Percentiles rank a stretch among this genome's conserved stretches.
These are phyloP conservation scores for Sceliomorpha sp. DNA, from an alignment of 2,888 invertebrate genomes.

Conservation along the genomic window DNA sequence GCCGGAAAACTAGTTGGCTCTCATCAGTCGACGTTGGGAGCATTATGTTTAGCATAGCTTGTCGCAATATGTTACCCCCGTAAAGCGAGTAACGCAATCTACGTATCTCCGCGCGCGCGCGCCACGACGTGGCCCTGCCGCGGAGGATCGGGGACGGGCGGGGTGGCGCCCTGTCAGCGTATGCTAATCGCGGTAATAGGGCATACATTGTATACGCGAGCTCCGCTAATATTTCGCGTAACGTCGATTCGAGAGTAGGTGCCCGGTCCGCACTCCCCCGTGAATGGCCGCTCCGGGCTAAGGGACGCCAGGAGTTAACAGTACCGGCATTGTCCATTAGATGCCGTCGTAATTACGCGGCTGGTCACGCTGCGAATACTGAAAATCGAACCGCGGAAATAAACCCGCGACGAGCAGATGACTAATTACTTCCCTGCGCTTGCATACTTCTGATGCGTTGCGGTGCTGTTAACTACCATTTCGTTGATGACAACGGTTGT, in stretches of 20 bases:
- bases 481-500: conserved; percentile 28
- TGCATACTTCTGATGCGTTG: conserved; percentile 43
- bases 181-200: conserved; percentile 79
- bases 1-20: conserved; percentile 62
- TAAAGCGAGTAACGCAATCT: conserved; percentile 42
- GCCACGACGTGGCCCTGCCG: conserved; percentile 25
- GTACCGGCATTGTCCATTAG: conserved; percentile 66
- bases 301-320: conserved; percentile 54
- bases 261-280: conserved; percentile 19
- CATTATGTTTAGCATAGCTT: conserved; percentile 76
- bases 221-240: conserved; percentile 75
- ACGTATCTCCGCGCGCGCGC: conserved; percentile 54
- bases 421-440: conserved; percentile 41
- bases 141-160: conserved; percentile 55
- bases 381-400: conserved; percentile 54
- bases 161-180: conserved; percentile 73
- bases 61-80: conserved; percentile 76
- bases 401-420: conserved; percentile 46
- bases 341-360: conserved; percentile 64
- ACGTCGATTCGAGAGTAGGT: conserved; percentile 67
- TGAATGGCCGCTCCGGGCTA: conserved; percentile 45
- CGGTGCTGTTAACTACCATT: conserved; percentile 25
- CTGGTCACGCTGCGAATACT: conserved; percentile 37
- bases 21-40: conserved; percentile 71
- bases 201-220: conserved; percentile 69